Conservation (phyloP, 2,888 invertebrate genomes). For the Papilio protenor region DNA sequence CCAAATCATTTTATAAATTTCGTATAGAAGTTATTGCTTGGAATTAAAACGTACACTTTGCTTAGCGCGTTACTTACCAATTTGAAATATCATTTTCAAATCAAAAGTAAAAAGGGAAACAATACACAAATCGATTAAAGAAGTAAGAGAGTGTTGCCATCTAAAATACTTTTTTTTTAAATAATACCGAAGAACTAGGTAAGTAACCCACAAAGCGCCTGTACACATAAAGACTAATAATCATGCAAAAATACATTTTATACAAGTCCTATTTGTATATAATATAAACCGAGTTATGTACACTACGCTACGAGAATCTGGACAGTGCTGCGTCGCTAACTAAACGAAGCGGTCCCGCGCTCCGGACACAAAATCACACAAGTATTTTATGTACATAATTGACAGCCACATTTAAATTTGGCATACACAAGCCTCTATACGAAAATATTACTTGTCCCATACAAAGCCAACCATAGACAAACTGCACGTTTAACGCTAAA, state of each 20-base stretch:
- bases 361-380: not conserved
- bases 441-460: not conserved
- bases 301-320: not conserved
- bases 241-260: conserved; percentile 17
- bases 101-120: no score
- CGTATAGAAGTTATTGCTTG: conserved; percentile 67
- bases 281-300: not conserved
- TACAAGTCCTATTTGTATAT: conserved; percentile 4
- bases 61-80: conserved; percentile 49
- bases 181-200: not conserved
- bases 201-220: not conserved
- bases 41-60: conserved; percentile 39
- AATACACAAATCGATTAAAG: no score
- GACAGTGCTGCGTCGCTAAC: not conserved
- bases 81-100: no score
- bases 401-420: not conserved
- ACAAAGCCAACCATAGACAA: not conserved
- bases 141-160: no score
- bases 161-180: no score
- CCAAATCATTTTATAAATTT: conserved; percentile 48
- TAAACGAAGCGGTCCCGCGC: not conserved
- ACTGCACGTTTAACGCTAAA: not conserved
- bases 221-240: not conserved
- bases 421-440: not conserved
- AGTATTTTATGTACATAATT: not conserved